These are phyloP conservation scores for Oreonectes daqikongensis DNA, from an alignment of 2,797 vertebrate species.

Conservation along the genomic window DNA sequence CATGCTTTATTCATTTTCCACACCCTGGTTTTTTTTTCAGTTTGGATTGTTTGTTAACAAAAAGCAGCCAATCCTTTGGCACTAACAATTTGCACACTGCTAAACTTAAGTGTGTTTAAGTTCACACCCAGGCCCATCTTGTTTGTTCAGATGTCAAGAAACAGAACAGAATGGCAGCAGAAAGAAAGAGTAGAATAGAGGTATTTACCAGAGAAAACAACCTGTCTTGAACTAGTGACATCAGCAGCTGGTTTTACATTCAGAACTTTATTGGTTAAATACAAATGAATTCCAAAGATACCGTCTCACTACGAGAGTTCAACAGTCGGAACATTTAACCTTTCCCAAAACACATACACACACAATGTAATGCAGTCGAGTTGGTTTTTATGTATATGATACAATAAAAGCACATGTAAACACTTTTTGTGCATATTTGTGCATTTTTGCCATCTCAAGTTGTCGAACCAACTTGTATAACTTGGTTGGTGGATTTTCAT, in stretches of 20 bases:
- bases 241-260: neutral
- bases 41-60: constrained; percentile 23
- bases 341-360: neutral
- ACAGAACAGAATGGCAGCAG: neutral
- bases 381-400: neutral
- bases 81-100: constrained; percentile 1
- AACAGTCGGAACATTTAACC: neutral
- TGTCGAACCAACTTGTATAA: no score
- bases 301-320: neutral
- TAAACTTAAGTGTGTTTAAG: constrained; percentile 5
- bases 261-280: neutral
- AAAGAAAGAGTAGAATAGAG: constrained; percentile 4
- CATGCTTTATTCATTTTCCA: neutral
- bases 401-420: neutral
- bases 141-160: constrained; percentile 14
- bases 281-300: neutral
- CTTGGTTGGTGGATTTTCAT: no score
- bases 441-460: neutral
- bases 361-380: neutral
- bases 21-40: constrained; percentile 6
- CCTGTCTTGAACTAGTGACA: neutral
- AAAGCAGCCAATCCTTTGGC: no score
- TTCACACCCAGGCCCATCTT: constrained; percentile 28
- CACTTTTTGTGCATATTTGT: neutral
- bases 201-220: constrained; percentile 7